Evolutionary conservation across 2,888 invertebrate species (phyloP).

Genomic region (Zygothrica quintamaculata): DNA sequence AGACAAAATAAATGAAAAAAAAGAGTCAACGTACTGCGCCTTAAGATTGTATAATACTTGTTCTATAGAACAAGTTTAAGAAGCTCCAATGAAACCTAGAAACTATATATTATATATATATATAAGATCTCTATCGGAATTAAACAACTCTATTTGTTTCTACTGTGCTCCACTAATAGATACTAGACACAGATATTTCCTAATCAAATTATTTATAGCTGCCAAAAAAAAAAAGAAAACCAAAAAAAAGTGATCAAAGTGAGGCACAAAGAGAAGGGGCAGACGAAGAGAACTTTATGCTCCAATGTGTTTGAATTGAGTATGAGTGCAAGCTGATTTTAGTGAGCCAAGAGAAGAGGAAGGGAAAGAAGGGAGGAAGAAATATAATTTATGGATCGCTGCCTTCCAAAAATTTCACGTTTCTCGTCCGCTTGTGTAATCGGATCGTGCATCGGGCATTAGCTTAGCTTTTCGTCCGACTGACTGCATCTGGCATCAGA

Average conservation of each 20-base stretch:
- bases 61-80: constrained; percentile 25
- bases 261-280: constrained; percentile 3
- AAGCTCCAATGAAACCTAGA: background rate
- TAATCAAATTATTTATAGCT: constrained; percentile 63
- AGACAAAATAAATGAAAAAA: constrained; percentile 23
- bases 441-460: constrained; percentile 36
- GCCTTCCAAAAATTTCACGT: constrained; percentile 44
- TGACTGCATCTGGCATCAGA: constrained; percentile 47
- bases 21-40: constrained; percentile 57
- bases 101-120: too few relatives aligned
- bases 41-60: constrained; percentile 56
- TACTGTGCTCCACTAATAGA: background rate
- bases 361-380: constrained; percentile 22
- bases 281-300: constrained; percentile 47
- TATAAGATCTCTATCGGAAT: background rate
- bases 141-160: constrained; percentile 44
- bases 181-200: constrained; percentile 25
- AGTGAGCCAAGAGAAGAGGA: too few relatives aligned
- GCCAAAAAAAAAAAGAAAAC: constrained; percentile 8
- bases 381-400: constrained; percentile 66
- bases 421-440: constrained; percentile 48
- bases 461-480: constrained; percentile 17
- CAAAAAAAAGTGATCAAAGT: background rate
- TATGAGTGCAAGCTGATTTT: too few relatives aligned
- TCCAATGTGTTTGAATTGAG: constrained; percentile 29